phyloP scores from a whole-genome alignment of 1,140 invertebrate genomes.

The Danaus melanippus region DNA sequence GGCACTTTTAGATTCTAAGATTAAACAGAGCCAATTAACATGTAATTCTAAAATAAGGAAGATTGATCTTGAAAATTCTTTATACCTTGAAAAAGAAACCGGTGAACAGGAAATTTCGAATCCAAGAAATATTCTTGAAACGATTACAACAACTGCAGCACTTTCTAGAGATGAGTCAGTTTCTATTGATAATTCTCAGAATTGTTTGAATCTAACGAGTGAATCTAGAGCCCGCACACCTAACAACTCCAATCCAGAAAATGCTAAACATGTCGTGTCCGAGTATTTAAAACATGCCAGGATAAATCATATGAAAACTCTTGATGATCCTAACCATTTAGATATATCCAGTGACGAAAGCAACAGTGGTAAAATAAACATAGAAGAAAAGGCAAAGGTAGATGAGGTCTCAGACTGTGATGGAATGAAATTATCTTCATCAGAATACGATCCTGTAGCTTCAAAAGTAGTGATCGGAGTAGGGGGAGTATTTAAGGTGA shows the following conservation, averaged over 20 bases:
- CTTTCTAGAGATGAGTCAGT: constrained; percentile 18
- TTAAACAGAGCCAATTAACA: constrained; percentile 78
- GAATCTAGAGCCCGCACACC: constrained; percentile 32
- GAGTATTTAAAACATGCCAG: constrained; percentile 75
- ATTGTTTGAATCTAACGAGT: constrained; percentile 9
- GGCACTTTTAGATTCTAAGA: constrained; percentile 80
- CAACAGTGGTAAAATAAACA: constrained; percentile 35
- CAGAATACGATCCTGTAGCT: constrained; percentile 61
- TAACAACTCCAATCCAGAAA: constrained; percentile 55
- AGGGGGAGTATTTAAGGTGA: constrained; percentile 68
- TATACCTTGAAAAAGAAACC: constrained; percentile 28
- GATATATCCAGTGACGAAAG: constrained; percentile 48
- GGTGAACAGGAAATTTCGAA: constrained; percentile 14
- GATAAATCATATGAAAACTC: constrained; percentile 69
- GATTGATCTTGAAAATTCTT: constrained; percentile 43
- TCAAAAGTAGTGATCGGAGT: constrained; percentile 68
- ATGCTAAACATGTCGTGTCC: constrained; percentile 75
- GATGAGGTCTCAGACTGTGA: constrained; percentile 47
- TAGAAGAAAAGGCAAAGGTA: constrained; percentile 39
- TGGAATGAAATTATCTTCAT: constrained; percentile 34
- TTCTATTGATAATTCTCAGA: constrained; percentile 23
- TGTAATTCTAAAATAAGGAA: constrained; percentile 50
- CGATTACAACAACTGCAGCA: constrained; percentile 7
- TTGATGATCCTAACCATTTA: constrained; percentile 46
- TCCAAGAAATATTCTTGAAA: constrained; percentile 11